A percentile compares a stretch with the other conserved stretches of the same genome.
Evolutionary conservation across 2,797 vertebrate species (phyloP).

Genomic region (Lutjanus argentimaculatus): DNA sequence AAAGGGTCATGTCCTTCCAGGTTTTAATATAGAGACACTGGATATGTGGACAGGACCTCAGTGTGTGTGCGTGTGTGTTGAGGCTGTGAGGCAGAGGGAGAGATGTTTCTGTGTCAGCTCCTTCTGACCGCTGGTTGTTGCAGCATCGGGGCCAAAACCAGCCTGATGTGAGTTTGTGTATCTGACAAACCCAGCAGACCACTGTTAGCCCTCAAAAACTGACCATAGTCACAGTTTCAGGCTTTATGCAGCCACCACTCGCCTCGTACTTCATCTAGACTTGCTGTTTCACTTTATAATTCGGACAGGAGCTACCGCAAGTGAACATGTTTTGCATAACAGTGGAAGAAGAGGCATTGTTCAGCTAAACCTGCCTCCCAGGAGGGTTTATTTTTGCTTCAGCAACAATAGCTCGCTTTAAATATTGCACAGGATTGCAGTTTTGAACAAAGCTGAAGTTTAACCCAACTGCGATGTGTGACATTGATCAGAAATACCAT

Average conservation of each 20-base stretch:
- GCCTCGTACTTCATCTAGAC: slow-evolving; percentile 32
- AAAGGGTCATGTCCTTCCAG: slow-evolving; percentile 81
- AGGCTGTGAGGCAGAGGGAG: slow-evolving; percentile 16
- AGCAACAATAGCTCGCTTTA: slow-evolving; percentile 6
- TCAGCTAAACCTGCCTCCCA: slow-evolving; percentile 13
- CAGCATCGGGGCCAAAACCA: slow-evolving; percentile 62
- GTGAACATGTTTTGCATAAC: slow-evolving; percentile 16
- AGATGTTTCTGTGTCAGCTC: slow-evolving; percentile 43
- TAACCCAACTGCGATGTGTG: neutral
- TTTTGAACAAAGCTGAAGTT: slow-evolving; percentile 28
- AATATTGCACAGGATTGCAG: neutral
- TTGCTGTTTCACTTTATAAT: slow-evolving; percentile 35
- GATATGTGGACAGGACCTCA: slow-evolving; percentile 76
- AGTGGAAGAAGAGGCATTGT: slow-evolving; percentile 37
- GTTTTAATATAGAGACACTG: slow-evolving; percentile 82
- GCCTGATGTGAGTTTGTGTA: slow-evolving; percentile 53
- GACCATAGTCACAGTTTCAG: slow-evolving; percentile 39
- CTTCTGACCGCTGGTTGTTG: slow-evolving; percentile 41
- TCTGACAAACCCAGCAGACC: slow-evolving; percentile 59
- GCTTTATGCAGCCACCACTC: slow-evolving; percentile 14
- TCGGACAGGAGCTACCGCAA: slow-evolving; percentile 40
- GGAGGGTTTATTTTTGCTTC: slow-evolving; percentile 21
- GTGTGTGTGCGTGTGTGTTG: slow-evolving; percentile 24
- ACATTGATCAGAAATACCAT: neutral
- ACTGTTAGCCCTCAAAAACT: slow-evolving; percentile 47